Base-by-base conservation (phyloP, 92 coral and sea anemone genomes). In the Palythoa grandiflora region DNA sequence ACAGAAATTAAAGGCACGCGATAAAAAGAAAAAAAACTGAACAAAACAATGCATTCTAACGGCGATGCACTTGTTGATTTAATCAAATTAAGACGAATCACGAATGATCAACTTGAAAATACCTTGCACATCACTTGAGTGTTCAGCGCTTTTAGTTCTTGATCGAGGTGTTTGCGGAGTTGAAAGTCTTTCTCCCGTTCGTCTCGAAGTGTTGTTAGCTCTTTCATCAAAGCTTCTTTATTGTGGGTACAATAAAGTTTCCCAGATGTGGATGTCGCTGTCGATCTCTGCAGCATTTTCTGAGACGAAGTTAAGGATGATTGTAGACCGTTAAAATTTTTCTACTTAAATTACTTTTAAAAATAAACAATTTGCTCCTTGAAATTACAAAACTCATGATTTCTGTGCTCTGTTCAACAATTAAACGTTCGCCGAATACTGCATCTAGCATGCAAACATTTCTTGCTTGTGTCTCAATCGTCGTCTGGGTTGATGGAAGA, bases 91-190 rank as follows among this genome's bases (percentile, higher is more conserved):
- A 17, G 15, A 17, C 39, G 81, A 77, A 77, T 52, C 53, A 74
- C 57, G 6, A 68, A 35, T 13, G 6, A 8, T 15, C 44, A 12
- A 20, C 11, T 15, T 54, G 35, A 40, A 15, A 12, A 38, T 79
- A 97, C 99, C 97, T 95, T 97, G 60, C 89, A 84, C 77, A 88
- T 91, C 8, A 97, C 96, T 78, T 89, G 96, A 20, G 70, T 75
- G 66, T 90, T 97, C 1, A 96, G 89, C 13, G 88, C 88, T 79
- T 87, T 95, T 13, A 97, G 85, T 21, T 97, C 98, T 68, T 83
- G 93, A 78, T 97, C 98, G 15, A 92, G 90, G 72, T 89, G 92
- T 89, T 95, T 94, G n/a, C 95, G 89, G 6, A 75, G 89, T 17
- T 95, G 93, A 55, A 91, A 89, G 38, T 91, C 93, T 84, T 94